Conservation (phyloP, 2,797 vertebrate genomes). For the Balearica regulorum region DNA sequence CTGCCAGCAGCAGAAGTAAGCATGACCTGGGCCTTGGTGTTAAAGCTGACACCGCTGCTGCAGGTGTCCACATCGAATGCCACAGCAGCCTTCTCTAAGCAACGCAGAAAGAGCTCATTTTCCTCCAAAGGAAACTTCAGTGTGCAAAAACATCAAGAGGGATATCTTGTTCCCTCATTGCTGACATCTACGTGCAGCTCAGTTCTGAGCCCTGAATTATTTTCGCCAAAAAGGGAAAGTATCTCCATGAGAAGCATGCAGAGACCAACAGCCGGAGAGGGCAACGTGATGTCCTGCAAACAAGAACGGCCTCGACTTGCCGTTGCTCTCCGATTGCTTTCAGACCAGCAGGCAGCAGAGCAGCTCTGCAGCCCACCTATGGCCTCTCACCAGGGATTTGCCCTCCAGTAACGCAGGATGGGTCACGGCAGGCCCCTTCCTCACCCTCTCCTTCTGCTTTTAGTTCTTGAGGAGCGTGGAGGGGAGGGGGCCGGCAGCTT, state of each 20-base stretch:
- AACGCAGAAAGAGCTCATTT: neutral
- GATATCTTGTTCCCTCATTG: neutral
- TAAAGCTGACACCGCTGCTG: neutral
- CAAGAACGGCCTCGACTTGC: fast-evolving
- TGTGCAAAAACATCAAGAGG: neutral
- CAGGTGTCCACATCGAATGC: neutral
- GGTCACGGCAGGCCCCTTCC: neutral
- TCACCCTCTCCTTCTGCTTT: neutral
- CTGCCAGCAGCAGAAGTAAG: neutral
- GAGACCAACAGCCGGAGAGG: neutral
- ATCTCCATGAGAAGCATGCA: neutral
- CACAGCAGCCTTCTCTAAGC: neutral
- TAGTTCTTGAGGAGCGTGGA: neutral
- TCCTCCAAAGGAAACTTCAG: neutral
- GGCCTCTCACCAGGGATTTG: neutral
- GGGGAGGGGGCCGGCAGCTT: neutral
- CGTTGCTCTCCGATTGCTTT: fast-evolving
- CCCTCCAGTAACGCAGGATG: fast-evolving
- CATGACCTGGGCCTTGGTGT: neutral
- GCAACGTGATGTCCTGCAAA: fast-evolving
- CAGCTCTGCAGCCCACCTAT: neutral
- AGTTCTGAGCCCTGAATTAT: neutral
- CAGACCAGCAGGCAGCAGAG: fast-evolving
- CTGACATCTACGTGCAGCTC: fast-evolving
- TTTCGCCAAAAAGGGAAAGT: neutral